phyloP scores from a whole-genome alignment of 1,140 invertebrate genomes.

The Argopecten irradians region DNA sequence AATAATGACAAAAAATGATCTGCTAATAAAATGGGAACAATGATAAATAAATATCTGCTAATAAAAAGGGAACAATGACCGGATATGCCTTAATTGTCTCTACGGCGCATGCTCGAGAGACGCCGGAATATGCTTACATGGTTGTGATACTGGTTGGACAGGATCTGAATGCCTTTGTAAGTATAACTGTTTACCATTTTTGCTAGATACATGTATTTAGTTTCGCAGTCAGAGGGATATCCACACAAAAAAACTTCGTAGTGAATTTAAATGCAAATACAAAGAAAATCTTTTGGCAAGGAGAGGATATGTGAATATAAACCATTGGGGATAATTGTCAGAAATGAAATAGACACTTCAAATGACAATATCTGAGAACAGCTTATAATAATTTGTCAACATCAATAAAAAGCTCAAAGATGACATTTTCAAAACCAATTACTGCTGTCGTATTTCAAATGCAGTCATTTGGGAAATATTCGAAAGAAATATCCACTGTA shows the following conservation, averaged over 20 bases:
- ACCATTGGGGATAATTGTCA: no score
- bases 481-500: neutral
- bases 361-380: neutral
- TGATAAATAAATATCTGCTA: no score
- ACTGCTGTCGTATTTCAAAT: neutral
- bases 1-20: no score
- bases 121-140: neutral
- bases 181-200: neutral
- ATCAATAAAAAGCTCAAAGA: neutral
- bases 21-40: no score
- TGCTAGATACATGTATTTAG: neutral
- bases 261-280: no score
- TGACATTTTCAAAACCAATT: neutral
- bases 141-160: neutral
- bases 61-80: no score
- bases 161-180: neutral
- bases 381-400: neutral
- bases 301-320: no score
- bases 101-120: neutral
- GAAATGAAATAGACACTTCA: neutral
- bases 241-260: neutral
- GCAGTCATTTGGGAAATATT: neutral
- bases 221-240: neutral
- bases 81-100: conserved; percentile 1
- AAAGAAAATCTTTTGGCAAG: no score